Base-by-base conservation (phyloP, 2,888 invertebrate genomes). In the Melinopterus prodromus region DNA sequence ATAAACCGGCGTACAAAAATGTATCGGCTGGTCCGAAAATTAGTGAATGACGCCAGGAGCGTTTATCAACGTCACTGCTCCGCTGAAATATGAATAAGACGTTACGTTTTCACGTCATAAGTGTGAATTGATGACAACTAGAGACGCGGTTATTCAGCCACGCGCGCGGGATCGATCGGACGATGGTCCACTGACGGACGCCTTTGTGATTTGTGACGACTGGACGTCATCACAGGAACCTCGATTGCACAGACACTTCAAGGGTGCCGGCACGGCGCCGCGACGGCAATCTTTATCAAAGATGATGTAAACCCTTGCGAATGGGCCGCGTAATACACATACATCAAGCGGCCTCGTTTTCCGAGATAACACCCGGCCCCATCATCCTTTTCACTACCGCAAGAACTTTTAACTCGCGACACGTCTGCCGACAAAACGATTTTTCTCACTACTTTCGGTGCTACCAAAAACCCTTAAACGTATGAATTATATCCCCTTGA, bases 161-260 rank as follows among this genome's bases (percentile, higher is more conserved):
- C 85, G 82, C 85, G 84, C 84, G 80, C 53, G 81, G 81, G 82
- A 85, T 85, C 85, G 84, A 85, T 85, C 84, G 84, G 82, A 82
- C 80, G 80, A 81, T 80, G 76, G 37, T 15, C 78, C 79, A 81
- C 82, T 81, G 81, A 82, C 81, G 83, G 81, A 82, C 80, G 81
- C 82, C 82, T 84, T 84, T 84, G 83, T 84, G 83, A 83, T 84
- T 81, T 83, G 83, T 80, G 81, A 84, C 82, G 83, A 83, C 81
- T 82, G 82, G 82, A 82, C 83, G 81, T 81, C 81, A 82, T 26
- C 26, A 26, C 26, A 26, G 26, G 26, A 26, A 26, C 80, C 80
- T 80, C 12, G 37, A 74, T 35, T 74, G 74, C n/a, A 15, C 37
- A 26, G 12, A 16, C 35, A 6, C 71, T 35, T 71, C 35, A 71